Evolutionary conservation across 1,140 invertebrate species (phyloP).

Genomic region (Lepidostoma basale): DNA sequence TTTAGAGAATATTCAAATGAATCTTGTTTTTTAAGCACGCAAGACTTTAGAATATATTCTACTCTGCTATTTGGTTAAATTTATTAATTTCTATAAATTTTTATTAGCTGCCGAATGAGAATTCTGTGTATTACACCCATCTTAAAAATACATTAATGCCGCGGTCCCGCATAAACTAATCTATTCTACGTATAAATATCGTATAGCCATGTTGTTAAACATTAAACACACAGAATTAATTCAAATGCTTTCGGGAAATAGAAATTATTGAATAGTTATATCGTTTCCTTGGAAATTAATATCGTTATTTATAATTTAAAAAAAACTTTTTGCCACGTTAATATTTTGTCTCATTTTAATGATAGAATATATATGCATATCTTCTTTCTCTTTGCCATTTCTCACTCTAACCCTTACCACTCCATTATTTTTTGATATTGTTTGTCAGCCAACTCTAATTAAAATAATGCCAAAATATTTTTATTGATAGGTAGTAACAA

Average conservation of each 20-base stretch:
- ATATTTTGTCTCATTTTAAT: too few species aligned
- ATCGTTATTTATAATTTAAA: not conserved
- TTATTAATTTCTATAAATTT: conserved; percentile 13
- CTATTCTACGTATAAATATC: not conserved
- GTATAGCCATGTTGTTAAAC: not conserved
- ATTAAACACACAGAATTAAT: not conserved
- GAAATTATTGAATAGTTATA: conserved; percentile 5
- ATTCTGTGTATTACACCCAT: conserved; percentile 1
- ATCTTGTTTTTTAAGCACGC: too few species aligned
- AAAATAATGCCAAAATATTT: too few species aligned
- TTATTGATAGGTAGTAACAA: too few species aligned
- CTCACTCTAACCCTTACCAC: too few species aligned
- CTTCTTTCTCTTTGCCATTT: too few species aligned
- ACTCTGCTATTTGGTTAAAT: not conserved
- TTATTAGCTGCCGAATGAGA: conserved; percentile 12
- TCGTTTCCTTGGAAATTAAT: not conserved
- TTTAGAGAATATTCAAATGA: too few species aligned
- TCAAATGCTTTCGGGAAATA: conserved; percentile 1
- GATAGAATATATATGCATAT: too few species aligned
- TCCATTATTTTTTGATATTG: too few species aligned
- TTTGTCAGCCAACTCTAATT: too few species aligned
- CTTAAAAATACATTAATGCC: conserved; percentile 3
- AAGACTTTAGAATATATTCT: too few species aligned
- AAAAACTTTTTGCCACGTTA: too few species aligned
- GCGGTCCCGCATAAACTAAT: conserved; percentile 6